Base-by-base conservation (phyloP, 2,888 invertebrate species). In the Rotaria magnacalcarata region DNA sequence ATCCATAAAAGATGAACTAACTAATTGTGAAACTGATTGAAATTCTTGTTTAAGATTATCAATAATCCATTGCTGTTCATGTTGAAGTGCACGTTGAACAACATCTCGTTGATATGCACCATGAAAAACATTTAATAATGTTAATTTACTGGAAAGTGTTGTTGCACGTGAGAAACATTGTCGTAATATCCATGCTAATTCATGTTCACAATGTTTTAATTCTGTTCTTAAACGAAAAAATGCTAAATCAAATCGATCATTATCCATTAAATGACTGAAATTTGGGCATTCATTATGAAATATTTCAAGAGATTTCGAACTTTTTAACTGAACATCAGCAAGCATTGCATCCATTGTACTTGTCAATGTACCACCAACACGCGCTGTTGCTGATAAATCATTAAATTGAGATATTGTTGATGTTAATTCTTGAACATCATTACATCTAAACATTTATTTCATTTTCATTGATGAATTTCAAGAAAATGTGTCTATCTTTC, bases 361-460 rank as follows among this genome's bases (percentile, higher is more conserved):
- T 86, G 89, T 90, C 16, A 90, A 90, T 52, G 91, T 90, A 4
- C 91, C 91, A 50, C 91, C 91, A 21, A 91, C 89, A 87, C 90
- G 90, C 19, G 90, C 90, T 5, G 90, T 90, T 34, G 89, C 90
- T 0, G 91, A 89, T 85, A 91, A 88, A 67, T 90, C 88, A 11
- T 90, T 89, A 88, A 91, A 91, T 88, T 91, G 91, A 34, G 90
- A 88, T 0, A 90, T 91, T 5, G 91, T 91, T 87, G 91, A 90
- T 19, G 91, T 90, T 27, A 91, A 89, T 86, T 91, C 91, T 84
- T 91, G 89, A 5, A 91, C 90, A 89, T 91, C 91, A 88, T 91
- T 91, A 87, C 91, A 91, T 86, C 91, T 91, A 88, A 75, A 50
- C 11, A 50, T 50, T 50, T 50, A 50, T 50, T 50, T n/a, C n/a